Evolutionary conservation across 2,797 vertebrate species (phyloP).

Genomic region (Hippoglossus hippoglossus): DNA sequence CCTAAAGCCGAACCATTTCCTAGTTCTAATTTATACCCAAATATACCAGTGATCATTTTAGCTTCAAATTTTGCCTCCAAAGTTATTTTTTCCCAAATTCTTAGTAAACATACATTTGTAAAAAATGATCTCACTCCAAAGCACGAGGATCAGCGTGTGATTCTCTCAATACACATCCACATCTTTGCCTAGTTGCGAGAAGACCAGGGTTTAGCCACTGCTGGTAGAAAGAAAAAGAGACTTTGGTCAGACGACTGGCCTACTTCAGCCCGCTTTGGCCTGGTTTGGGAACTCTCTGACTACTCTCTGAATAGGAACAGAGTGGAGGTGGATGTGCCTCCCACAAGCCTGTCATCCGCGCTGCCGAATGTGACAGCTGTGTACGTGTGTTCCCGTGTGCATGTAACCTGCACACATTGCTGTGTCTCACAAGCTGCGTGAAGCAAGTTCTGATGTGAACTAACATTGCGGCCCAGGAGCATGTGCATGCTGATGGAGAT

Average conservation of each 20-base stretch:
- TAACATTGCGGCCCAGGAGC: constrained; percentile 62
- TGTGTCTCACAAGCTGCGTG: constrained; percentile 49
- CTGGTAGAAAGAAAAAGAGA: constrained; percentile 12
- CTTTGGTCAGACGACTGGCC: constrained; percentile 50
- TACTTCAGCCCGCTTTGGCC: constrained; percentile 54
- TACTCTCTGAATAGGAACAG: constrained; percentile 74
- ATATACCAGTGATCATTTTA: not conserved
- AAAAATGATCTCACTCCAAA: too few relatives aligned
- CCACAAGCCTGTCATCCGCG: constrained; percentile 74
- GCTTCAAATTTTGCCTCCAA: too few relatives aligned
- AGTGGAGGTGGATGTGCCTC: constrained; percentile 76
- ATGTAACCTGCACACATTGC: constrained; percentile 19
- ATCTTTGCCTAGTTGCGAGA: not conserved
- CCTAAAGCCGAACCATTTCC: not conserved
- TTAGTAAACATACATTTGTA: too few relatives aligned
- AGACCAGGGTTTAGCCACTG: constrained; percentile 9
- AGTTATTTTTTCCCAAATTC: too few relatives aligned
- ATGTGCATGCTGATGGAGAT: constrained; percentile 48
- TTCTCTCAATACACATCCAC: too few relatives aligned
- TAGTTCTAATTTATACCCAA: not conserved
- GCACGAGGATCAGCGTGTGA: too few relatives aligned
- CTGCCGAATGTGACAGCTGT: constrained; percentile 66
- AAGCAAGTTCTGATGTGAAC: constrained; percentile 60
- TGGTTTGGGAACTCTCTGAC: constrained; percentile 63
- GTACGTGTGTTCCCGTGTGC: constrained; percentile 31